Evolutionary conservation across 2,113 vertebrate species (phyloP), one percentile per base, ranked within the genome.

Genomic region (Channa argus): DNA sequence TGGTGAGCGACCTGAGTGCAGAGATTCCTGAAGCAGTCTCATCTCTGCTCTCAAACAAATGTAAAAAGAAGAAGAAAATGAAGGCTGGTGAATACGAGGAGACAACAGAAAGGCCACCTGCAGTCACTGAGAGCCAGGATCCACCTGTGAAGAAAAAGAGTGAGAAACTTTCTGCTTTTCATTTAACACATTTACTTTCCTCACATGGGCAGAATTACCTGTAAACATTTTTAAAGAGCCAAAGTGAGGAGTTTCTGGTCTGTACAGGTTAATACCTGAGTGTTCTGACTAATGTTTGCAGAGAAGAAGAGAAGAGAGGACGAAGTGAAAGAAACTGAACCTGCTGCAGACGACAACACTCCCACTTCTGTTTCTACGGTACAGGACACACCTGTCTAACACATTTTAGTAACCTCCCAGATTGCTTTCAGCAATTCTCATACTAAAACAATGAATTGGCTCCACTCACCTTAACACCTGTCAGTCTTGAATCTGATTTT

Each of bases 281-380:
- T 44, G 0, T 53, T 63, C 2, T 15, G 51, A 5, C 33, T 66
- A n/a, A 44, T 67, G 5, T 80, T 60, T 51, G 10, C 83, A 91
- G 89, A 86, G 71, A 89, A 78, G 37, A 86, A 63, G 63, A 52
- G 63, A 60, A 80, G 65, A 67, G 44, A 58, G 12, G 24, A n/a
- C n/a, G n/a, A 62, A 34, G 46, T 38, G 41, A 53, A 69, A 3
- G 69, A 80, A 45, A 15, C 14, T 0, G 68, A 77, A 36, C 37
- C 60, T 0, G 64, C 63, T 58, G 70, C 61, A 37, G 74, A 79
- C 0, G 3, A 7, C 52, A 61, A 39, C 10, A 59, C 71, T 69
- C 69, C 72, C 63, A 5, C 61, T 0, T 45, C 75, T 65, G 0
- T 9, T 46, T 13, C 64, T 15, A 47, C 11, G 34, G 83, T 86